A percentile compares a stretch with the other conserved stretches of the same genome.
Evolutionary conservation across 2,113 vertebrate species (phyloP).

Genomic region (Oophaga pumilio): DNA sequence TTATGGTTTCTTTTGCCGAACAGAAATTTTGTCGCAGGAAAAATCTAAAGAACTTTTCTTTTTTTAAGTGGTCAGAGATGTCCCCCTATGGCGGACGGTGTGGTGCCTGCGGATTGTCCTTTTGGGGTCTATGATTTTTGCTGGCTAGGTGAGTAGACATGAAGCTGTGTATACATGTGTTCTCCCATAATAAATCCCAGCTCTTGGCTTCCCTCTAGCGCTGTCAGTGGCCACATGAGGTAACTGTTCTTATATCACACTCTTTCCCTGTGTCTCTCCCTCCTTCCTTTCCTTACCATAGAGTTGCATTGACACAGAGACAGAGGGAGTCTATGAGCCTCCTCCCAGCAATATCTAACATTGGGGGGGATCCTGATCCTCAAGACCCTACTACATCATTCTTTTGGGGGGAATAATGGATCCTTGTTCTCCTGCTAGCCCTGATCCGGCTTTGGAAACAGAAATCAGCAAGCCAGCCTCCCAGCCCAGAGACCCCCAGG

Average conservation of each 20-base stretch:
- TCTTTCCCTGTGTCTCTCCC: constrained; percentile 48
- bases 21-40: not conserved
- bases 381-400: constrained; percentile 51
- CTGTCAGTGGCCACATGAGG: constrained; percentile 40
- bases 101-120: not conserved
- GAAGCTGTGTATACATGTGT: constrained; percentile 6
- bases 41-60: not conserved
- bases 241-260: constrained; percentile 26
- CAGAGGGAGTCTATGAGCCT: constrained; percentile 59
- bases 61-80: not conserved
- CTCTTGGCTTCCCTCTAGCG: constrained; percentile 31
- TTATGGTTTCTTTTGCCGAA: not conserved
- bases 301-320: constrained; percentile 59
- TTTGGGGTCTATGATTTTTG: not conserved
- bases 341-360: constrained; percentile 56
- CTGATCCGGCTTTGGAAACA: constrained; percentile 52
- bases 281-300: constrained; percentile 57
- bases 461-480: constrained; percentile 44
- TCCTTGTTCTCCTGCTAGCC: constrained; percentile 52
- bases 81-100: not conserved
- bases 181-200: constrained; percentile 39
- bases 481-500: constrained; percentile 49
- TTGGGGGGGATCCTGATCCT: constrained; percentile 55
- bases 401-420: constrained; percentile 50
- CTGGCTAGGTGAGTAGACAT: not conserved